Conservation (phyloP, 2,113 vertebrate species). For the Propithecus coquereli region DNA sequence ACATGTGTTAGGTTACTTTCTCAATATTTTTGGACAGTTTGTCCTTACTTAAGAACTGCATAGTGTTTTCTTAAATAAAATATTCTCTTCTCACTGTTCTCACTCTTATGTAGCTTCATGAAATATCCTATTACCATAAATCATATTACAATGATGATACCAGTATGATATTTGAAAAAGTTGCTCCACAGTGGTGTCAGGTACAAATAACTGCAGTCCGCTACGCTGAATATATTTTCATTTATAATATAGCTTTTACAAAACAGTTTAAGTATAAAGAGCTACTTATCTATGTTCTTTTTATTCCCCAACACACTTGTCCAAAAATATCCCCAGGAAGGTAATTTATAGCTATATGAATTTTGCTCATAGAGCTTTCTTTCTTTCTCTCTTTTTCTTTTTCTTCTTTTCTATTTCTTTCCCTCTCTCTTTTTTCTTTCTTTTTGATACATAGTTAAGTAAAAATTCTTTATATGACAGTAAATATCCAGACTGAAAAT, state of each 20-base stretch:
- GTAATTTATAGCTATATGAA: neutral
- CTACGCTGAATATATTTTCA: neutral
- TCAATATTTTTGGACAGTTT: slow-evolving; percentile 17
- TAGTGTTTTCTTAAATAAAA: neutral
- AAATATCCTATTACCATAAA: neutral
- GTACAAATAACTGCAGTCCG: neutral
- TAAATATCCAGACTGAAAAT: neutral
- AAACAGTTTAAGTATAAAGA: neutral
- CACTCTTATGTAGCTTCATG: neutral
- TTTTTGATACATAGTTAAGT: neutral
- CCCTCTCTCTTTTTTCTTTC: too few species aligned
- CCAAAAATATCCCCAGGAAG: neutral
- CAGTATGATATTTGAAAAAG: neutral
- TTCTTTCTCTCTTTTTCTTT: neutral
- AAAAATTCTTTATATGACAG: neutral
- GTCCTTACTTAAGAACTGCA: neutral
- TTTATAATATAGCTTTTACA: neutral
- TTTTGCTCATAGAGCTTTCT: neutral
- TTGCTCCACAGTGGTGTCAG: neutral
- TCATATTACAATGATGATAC: neutral
- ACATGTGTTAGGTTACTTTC: neutral
- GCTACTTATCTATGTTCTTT: neutral
- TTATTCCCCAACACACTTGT: neutral
- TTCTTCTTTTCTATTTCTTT: neutral
- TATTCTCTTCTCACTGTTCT: neutral